Evolutionary conservation across 2,888 invertebrate species (phyloP).

Genomic region (Allygus modestus): DNA sequence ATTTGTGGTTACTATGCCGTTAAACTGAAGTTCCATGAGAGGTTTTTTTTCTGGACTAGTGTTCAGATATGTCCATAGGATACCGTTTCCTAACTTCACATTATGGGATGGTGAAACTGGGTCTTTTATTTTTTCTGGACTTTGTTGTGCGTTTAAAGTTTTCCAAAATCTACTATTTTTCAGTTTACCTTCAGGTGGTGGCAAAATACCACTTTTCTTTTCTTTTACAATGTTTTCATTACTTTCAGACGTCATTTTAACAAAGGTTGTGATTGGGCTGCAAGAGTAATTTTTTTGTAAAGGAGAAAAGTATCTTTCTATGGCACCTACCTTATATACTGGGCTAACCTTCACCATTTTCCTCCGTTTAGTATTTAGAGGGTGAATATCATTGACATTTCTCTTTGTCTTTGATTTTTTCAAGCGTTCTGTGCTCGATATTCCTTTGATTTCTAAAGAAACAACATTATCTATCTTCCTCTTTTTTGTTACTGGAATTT

Average conservation of each 20-base stretch:
- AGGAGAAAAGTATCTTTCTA: slow-evolving; percentile 1
- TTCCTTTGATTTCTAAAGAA: neutral
- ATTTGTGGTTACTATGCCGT: neutral
- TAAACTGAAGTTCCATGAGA: neutral
- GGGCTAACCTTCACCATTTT: neutral
- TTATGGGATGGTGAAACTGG: neutral
- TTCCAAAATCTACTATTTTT: neutral
- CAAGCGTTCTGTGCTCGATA: neutral
- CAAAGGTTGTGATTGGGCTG: neutral
- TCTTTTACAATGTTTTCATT: neutral
- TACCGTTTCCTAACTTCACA: neutral
- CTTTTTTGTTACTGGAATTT: neutral
- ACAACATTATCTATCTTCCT: neutral
- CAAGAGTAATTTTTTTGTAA: neutral
- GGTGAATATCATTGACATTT: neutral
- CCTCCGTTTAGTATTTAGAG: neutral
- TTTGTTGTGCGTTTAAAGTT: neutral
- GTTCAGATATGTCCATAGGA: neutral
- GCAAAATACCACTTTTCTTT: neutral
- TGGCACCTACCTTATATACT: neutral
- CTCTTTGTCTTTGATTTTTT: slow-evolving; percentile 12
- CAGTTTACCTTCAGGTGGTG: neutral
- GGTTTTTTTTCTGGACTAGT: neutral
- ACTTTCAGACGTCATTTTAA: neutral
- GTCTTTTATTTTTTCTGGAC: neutral